Percentiles rank a stretch among this genome's conserved stretches.
phyloP scores from a whole-genome alignment of 2,797 vertebrate genomes.

The Antrozous pallidus region DNA sequence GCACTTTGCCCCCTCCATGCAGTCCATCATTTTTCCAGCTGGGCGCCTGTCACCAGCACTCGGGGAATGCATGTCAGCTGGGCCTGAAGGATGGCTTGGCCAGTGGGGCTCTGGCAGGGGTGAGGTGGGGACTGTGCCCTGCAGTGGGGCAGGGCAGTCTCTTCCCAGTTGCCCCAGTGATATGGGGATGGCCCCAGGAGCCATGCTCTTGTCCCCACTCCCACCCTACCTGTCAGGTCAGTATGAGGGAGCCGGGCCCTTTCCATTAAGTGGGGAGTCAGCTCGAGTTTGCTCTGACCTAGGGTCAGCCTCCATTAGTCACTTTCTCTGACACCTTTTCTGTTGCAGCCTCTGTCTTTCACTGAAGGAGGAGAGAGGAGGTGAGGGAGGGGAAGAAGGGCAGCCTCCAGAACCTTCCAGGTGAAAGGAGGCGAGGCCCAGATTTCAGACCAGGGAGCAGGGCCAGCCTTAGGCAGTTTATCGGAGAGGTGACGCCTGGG shows the following conservation, averaged over 20 bases:
- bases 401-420: neutral
- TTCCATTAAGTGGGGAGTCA: neutral
- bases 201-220: accelerated
- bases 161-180: neutral
- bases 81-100: constrained; percentile 17
- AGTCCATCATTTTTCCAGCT: neutral
- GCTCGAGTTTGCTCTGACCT: neutral
- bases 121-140: neutral
- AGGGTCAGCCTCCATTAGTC: neutral
- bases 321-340: neutral
- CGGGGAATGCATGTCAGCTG: accelerated
- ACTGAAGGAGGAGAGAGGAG: neutral
- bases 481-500: neutral
- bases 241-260: neutral
- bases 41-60: neutral
- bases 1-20: accelerated
- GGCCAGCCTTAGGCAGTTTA: neutral
- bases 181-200: neutral
- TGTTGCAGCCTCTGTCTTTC: neutral
- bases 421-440: neutral
- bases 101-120: neutral
- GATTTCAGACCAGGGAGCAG: neutral
- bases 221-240: neutral
- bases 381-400: neutral
- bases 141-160: neutral